A percentile compares a stretch with the other conserved stretches of the same genome.
phyloP scores from a whole-genome alignment of 2,113 vertebrate genomes.

The Triplophysa rosa region DNA sequence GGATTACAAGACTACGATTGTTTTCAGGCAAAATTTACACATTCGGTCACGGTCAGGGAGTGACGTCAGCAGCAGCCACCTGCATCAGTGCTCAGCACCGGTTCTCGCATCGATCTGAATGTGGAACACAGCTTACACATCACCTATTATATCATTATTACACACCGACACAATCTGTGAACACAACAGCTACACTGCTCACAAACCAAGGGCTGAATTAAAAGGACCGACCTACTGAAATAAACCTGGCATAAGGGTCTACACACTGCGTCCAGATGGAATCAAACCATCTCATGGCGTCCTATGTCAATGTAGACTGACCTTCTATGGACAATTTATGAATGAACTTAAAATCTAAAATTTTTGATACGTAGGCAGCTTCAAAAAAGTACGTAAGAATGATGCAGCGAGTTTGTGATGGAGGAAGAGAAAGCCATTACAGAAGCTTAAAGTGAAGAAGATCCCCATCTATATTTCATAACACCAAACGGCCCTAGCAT shows the following conservation, averaged over 20 bases:
- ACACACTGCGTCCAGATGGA: neutral
- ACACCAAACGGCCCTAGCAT: constrained; percentile 2
- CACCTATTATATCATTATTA: constrained; percentile 22
- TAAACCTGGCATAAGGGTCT: neutral
- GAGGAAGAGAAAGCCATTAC: constrained; percentile 22
- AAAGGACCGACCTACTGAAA: neutral
- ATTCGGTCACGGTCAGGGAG: neutral
- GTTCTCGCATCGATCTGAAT: neutral
- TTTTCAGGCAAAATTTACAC: constrained; percentile 15
- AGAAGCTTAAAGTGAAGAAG: constrained; percentile 14
- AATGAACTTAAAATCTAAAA: neutral
- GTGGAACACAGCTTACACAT: constrained; percentile 5
- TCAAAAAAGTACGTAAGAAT: constrained; percentile 17
- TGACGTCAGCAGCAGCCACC: constrained; percentile 24
- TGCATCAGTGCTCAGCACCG: neutral
- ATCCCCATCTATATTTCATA: constrained; percentile 30
- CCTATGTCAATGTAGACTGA: too few relatives aligned
- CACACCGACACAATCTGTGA: neutral
- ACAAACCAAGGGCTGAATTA: neutral
- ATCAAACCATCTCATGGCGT: neutral
- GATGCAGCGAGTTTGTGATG: constrained; percentile 12
- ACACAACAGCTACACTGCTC: neutral
- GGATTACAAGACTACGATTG: neutral
- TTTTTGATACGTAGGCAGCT: neutral
- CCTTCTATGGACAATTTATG: neutral